phyloP scores from a whole-genome alignment of 2,888 invertebrate species.

The Diplazon laetatorius region DNA sequence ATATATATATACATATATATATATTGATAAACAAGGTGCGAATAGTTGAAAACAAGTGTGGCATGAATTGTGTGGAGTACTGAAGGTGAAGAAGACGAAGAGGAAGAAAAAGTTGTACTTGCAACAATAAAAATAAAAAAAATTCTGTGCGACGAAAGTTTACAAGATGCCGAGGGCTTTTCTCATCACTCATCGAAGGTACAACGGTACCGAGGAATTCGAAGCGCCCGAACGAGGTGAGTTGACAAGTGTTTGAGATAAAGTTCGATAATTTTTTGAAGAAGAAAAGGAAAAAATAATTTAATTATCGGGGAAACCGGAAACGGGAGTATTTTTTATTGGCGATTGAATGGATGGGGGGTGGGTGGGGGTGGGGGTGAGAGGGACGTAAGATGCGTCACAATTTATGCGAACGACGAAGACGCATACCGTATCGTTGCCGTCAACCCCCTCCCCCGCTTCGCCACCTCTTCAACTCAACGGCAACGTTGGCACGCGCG shows the following conservation, averaged over 20 bases:
- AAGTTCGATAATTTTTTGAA: slow-evolving; percentile 15
- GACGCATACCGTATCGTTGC: slow-evolving; percentile 75
- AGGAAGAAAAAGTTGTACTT: slow-evolving; percentile 32
- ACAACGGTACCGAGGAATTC: slow-evolving; percentile 80
- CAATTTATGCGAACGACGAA: slow-evolving; percentile 69
- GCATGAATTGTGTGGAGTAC: slow-evolving; percentile 60
- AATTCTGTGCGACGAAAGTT: slow-evolving; percentile 14
- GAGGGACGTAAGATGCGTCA: slow-evolving; percentile 72
- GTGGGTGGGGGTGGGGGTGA: slow-evolving; percentile 46
- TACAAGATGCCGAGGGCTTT: slow-evolving; percentile 86
- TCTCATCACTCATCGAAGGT: slow-evolving; percentile 86
- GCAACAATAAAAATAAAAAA: slow-evolving; percentile 4
- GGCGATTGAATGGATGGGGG: slow-evolving; percentile 29
- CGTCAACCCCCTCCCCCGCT: slow-evolving; percentile 72
- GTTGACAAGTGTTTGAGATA: slow-evolving; percentile 45
- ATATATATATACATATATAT: no score
- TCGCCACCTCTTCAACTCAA: slow-evolving; percentile 15
- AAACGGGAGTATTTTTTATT: slow-evolving; percentile 7
- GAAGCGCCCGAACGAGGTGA: slow-evolving; percentile 76
- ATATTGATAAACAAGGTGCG: slow-evolving; percentile 37
- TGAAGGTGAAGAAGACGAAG: slow-evolving; percentile 41
- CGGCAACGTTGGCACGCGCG: slow-evolving; percentile 61
- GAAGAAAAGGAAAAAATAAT: background rate
- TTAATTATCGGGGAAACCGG: slow-evolving; percentile 10
- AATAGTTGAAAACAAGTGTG: slow-evolving; percentile 37